A percentile compares a stretch with the other conserved stretches of the same genome.
Evolutionary conservation across 2,113 vertebrate species (phyloP).

Genomic region (Riparia riparia): DNA sequence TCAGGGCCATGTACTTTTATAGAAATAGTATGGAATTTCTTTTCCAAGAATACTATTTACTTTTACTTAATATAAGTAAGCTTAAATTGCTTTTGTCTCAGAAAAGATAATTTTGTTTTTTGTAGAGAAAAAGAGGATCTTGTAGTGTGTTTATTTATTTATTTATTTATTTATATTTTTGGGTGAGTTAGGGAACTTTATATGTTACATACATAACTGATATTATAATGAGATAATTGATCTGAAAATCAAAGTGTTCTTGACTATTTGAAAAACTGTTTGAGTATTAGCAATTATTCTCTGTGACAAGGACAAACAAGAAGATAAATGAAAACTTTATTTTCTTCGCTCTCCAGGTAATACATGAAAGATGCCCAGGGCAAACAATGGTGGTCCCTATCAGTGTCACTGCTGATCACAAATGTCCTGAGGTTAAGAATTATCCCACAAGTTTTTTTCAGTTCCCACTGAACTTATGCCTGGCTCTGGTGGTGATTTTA

Average conservation of each 20-base stretch:
- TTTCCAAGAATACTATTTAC: background rate
- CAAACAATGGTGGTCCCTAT: background rate
- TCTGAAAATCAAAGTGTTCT: background rate
- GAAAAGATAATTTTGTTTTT: background rate
- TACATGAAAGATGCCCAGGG: background rate
- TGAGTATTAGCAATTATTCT: background rate
- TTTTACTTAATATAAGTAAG: background rate
- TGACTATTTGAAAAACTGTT: background rate
- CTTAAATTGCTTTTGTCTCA: background rate
- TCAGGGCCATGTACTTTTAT: background rate
- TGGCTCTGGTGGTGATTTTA: background rate
- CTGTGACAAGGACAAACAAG: background rate
- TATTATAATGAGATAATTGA: background rate
- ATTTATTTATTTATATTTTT: background rate
- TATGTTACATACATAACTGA: background rate
- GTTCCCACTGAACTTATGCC: too few species aligned
- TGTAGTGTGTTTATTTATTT: background rate
- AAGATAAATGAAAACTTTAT: background rate
- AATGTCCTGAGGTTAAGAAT: background rate
- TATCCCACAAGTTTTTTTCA: background rate
- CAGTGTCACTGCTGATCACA: background rate
- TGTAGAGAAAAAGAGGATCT: background rate
- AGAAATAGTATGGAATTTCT: fast-evolving
- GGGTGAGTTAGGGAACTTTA: background rate
- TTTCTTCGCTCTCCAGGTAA: background rate